Percentiles rank a stretch among this genome's conserved stretches.
phyloP scores from a whole-genome alignment of 2,797 vertebrate genomes.

The Enteromius afrohamiltoni region DNA sequence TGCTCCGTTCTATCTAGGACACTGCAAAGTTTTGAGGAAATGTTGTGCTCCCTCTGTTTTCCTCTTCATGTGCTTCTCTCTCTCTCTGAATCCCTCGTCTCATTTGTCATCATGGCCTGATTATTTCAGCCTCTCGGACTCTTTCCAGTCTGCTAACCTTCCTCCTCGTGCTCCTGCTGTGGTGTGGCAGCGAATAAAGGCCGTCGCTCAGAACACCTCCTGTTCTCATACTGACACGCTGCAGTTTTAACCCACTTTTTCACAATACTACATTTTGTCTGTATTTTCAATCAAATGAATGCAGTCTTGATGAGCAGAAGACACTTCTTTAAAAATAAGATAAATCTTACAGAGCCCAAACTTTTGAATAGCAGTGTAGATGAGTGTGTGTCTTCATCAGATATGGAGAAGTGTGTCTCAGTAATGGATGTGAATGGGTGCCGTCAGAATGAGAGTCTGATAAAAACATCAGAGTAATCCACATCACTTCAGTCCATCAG shows the following conservation, averaged over 20 bases:
- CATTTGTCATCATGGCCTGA: conserved; percentile 82
- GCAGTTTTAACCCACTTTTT: not conserved
- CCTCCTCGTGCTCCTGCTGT: conserved; percentile 47
- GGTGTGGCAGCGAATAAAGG: conserved; percentile 1
- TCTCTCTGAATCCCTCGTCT: conserved; percentile 70
- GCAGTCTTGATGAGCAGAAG: no score
- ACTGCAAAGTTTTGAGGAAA: conserved; percentile 66
- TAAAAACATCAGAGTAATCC: no score
- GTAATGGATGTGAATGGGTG: no score
- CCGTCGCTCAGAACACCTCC: not conserved
- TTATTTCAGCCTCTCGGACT: conserved; percentile 77
- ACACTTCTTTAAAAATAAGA: no score
- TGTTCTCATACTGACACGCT: not conserved
- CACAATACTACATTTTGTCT: no score
- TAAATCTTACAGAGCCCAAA: no score
- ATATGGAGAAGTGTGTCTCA: not conserved
- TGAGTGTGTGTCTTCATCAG: not conserved
- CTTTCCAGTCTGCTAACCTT: conserved; percentile 68
- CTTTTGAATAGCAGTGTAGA: no score
- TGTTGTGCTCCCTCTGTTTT: conserved; percentile 35
- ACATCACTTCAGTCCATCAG: no score
- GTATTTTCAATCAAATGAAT: no score
- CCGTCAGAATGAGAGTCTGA: no score
- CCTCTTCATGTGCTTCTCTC: conserved; percentile 42
- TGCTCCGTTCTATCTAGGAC: conserved; percentile 74